These are phyloP conservation scores for Tenualosa thibaudeaui DNA, from an alignment of 2,797 vertebrate genomes.

Conservation along the genomic window DNA sequence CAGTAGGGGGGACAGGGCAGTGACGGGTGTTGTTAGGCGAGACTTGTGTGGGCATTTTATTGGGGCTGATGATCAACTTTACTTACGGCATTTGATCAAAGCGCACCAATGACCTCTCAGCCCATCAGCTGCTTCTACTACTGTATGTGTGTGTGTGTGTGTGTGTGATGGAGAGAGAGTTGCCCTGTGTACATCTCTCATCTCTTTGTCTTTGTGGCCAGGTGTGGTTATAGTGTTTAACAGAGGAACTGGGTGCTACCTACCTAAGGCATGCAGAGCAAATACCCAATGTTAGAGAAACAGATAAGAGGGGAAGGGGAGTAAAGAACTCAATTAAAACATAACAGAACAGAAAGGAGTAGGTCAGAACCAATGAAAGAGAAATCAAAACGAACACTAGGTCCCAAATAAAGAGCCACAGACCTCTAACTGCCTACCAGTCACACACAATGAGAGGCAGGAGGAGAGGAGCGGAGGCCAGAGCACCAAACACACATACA, in stretches of 20 bases:
- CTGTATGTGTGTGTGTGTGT: not conserved
- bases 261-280: constrained; percentile 94
- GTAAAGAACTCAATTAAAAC: not conserved
- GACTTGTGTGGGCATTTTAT: not conserved
- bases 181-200: constrained; percentile 58
- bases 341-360: constrained; percentile 40
- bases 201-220: constrained; percentile 4
- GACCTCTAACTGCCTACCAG: constrained; percentile 94
- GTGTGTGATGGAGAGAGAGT: constrained; percentile 28
- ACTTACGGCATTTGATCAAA: constrained; percentile 10
- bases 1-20: not conserved
- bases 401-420: constrained; percentile 87
- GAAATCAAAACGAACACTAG: constrained; percentile 65
- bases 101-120: not conserved
- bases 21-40: not conserved
- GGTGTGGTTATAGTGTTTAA: not conserved
- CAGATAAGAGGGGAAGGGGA: not conserved
- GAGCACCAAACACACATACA: constrained; percentile 58
- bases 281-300: constrained; percentile 71
- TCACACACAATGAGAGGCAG: constrained; percentile 93
- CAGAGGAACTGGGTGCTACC: constrained; percentile 75
- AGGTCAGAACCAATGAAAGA: constrained; percentile 25
- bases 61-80: not conserved
- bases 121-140: not conserved
- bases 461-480: constrained; percentile 17